Conservation (phyloP, 2,113 vertebrate genomes). For the Nesoenas mayeri region DNA sequence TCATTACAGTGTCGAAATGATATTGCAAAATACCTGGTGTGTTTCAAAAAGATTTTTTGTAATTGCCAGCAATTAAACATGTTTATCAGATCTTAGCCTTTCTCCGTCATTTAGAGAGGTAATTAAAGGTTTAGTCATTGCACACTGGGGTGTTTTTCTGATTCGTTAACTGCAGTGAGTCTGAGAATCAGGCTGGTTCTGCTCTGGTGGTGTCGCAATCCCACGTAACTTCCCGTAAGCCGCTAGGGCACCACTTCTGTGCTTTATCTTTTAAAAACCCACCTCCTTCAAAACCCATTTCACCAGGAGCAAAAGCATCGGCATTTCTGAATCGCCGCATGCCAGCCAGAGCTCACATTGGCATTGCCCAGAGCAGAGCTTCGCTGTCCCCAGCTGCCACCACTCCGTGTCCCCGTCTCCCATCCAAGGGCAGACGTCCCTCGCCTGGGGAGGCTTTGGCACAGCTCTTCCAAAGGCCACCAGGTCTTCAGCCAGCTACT, state of each 20-base stretch:
- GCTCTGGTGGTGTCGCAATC: not conserved
- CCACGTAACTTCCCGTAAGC: not conserved
- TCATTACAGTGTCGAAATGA: not conserved
- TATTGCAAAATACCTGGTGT: constrained; percentile 14
- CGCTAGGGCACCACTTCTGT: not conserved
- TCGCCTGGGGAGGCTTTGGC: too few species aligned
- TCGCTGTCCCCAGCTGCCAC: not conserved
- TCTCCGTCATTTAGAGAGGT: constrained; percentile 32
- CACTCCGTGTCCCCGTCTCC: fast-evolving
- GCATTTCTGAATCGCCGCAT: not conserved
- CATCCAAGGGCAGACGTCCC: not conserved
- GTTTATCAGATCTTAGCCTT: constrained; percentile 59
- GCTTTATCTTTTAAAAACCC: not conserved
- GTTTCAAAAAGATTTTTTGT: constrained; percentile 19
- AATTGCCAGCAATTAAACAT: constrained; percentile 57
- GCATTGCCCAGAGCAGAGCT: not conserved
- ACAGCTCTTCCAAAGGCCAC: fast-evolving
- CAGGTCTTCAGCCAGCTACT: not conserved
- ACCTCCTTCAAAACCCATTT: not conserved
- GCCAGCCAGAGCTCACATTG: fast-evolving
- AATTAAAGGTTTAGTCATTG: constrained; percentile 67
- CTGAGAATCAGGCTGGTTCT: constrained; percentile 21
- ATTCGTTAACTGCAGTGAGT: constrained; percentile 1
- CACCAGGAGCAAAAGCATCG: not conserved
- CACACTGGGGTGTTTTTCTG: constrained; percentile 19